These are phyloP conservation scores for Hemibagrus wyckioides DNA, from an alignment of 2,113 vertebrate species.

Conservation along the genomic window DNA sequence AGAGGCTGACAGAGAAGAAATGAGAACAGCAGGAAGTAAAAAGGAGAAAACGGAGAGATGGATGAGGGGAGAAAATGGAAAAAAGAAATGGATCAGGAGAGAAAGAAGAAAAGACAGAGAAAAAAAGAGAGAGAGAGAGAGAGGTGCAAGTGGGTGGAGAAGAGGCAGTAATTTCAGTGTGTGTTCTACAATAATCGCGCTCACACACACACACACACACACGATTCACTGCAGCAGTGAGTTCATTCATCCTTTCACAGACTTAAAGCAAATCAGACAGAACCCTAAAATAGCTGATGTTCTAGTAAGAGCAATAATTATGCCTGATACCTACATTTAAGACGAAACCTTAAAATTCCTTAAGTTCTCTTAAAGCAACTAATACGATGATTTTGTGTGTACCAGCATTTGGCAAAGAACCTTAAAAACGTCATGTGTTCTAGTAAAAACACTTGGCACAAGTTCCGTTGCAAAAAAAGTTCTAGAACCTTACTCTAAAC, in stretches of 20 bases:
- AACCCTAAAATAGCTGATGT: not conserved
- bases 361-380: not conserved
- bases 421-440: not conserved
- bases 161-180: not conserved
- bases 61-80: not conserved
- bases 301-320: not conserved
- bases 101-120: not conserved
- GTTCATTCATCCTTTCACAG: not conserved
- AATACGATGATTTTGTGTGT: not conserved
- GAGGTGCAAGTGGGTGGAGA: conserved; percentile 10
- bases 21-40: not conserved
- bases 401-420: not conserved
- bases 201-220: conserved; percentile 1
- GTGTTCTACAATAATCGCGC: not conserved
- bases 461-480: no score
- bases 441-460: no score
- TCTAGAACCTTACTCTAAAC: not conserved
- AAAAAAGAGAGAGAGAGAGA: not conserved
- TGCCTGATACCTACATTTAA: not conserved
- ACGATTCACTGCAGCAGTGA: not conserved
- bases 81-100: not conserved
- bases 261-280: not conserved
- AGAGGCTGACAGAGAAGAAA: not conserved
- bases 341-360: not conserved
- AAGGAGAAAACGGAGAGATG: not conserved